Conservation (phyloP, 2,797 vertebrate genomes). For the Coregonus suidteri region DNA sequence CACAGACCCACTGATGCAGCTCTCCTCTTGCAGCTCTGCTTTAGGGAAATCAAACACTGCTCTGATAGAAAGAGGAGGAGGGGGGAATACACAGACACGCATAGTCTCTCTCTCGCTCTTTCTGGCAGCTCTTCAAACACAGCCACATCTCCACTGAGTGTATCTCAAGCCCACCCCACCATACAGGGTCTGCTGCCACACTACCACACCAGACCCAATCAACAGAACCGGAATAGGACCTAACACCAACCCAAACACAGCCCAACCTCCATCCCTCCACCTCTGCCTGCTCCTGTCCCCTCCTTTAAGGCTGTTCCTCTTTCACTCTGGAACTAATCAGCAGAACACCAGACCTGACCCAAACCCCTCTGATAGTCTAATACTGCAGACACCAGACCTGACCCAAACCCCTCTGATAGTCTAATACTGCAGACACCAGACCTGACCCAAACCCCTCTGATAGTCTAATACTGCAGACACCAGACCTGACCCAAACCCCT, state of each 20-base stretch:
- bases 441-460: too few relatives aligned
- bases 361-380: too few relatives aligned
- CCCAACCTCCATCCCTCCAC: slow-evolving; percentile 18
- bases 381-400: too few relatives aligned
- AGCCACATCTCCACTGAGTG: slow-evolving; percentile 38
- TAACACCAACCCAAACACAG: slow-evolving; percentile 17
- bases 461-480: too few relatives aligned
- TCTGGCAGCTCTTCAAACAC: slow-evolving; percentile 58
- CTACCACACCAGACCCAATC: slow-evolving; percentile 58
- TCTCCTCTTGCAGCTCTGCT: slow-evolving; percentile 29
- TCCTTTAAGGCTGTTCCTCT: slow-evolving; percentile 64
- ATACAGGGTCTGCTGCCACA: slow-evolving; percentile 43
- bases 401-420: too few relatives aligned
- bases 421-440: too few relatives aligned
- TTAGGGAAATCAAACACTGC: slow-evolving; percentile 18
- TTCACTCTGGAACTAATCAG: slow-evolving; percentile 59
- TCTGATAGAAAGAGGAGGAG: background rate
- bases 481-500: too few relatives aligned
- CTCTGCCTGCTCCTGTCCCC: background rate
- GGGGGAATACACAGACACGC: slow-evolving; percentile 8
- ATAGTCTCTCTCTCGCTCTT: background rate
- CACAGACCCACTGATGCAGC: slow-evolving; percentile 8
- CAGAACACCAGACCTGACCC: slow-evolving; percentile 21
- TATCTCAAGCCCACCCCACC: slow-evolving; percentile 26
- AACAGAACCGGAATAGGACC: slow-evolving; percentile 31